A percentile compares a stretch with the other conserved stretches of the same genome.
Conservation (phyloP, 2,113 vertebrate genomes). For the Megaleporinus macrocephalus region DNA sequence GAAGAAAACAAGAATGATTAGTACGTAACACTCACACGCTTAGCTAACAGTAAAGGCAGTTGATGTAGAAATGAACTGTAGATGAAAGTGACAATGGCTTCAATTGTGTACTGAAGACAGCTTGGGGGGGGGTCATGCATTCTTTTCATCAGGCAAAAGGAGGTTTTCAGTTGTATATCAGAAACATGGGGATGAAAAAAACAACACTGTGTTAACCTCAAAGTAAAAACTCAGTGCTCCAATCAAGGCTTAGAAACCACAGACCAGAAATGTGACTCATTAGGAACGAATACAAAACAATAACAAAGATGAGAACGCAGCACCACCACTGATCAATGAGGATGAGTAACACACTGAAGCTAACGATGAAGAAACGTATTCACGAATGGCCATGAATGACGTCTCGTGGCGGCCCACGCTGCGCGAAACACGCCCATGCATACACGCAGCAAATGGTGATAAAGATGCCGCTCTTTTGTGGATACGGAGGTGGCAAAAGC, state of each 20-base stretch:
- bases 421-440: slow-evolving; percentile 70
- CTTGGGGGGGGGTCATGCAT: background rate
- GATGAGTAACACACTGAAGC: slow-evolving; percentile 41
- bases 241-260: background rate
- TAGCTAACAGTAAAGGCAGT: background rate
- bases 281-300: background rate
- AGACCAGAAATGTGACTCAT: background rate
- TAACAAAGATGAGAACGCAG: background rate
- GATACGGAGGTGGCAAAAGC: slow-evolving; percentile 61
- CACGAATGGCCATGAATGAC: slow-evolving; percentile 12
- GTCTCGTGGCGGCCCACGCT: background rate
- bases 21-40: too few species aligned
- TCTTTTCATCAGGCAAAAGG: background rate
- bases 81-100: background rate
- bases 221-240: background rate
- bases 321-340: slow-evolving; percentile 30
- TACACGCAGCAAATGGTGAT: slow-evolving; percentile 60
- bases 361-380: slow-evolving; percentile 33
- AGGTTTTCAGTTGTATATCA: background rate
- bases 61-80: background rate
- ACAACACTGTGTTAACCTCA: background rate
- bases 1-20: background rate
- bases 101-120: background rate
- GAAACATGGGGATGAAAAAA: background rate
- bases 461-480: slow-evolving; percentile 60